phyloP scores from a whole-genome alignment of 2,888 invertebrate species.

The Anthoptus insignis region DNA sequence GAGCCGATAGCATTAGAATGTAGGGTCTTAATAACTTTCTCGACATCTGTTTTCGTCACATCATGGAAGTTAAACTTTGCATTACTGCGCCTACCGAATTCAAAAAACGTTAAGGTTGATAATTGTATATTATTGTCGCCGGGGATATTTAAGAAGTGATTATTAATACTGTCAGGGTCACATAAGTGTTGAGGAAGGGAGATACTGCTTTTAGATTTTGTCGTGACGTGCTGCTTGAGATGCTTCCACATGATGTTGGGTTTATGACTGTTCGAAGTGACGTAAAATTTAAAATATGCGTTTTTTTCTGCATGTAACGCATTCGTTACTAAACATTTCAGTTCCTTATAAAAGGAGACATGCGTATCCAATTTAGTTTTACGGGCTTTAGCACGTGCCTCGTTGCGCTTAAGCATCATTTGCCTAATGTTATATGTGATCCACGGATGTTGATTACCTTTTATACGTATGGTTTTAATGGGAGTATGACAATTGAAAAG shows the following conservation, averaged over 20 bases:
- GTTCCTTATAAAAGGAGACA: neutral
- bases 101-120: neutral
- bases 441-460: neutral
- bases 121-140: neutral
- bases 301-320: neutral
- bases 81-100: neutral
- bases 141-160: neutral
- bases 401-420: neutral
- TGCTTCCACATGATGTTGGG: neutral
- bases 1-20: neutral
- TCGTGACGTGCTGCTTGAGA: neutral
- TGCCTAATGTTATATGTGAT: neutral
- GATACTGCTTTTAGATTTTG: neutral
- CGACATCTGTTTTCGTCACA: neutral
- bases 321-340: neutral
- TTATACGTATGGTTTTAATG: neutral
- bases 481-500: neutral
- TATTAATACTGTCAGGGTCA: neutral
- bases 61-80: neutral
- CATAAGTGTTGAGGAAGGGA: neutral
- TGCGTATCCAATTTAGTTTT: neutral
- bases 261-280: neutral
- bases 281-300: neutral
- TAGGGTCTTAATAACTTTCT: neutral
- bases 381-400: neutral